Conservation (phyloP, 1,140 invertebrate genomes). For the Copidosoma floridanum region DNA sequence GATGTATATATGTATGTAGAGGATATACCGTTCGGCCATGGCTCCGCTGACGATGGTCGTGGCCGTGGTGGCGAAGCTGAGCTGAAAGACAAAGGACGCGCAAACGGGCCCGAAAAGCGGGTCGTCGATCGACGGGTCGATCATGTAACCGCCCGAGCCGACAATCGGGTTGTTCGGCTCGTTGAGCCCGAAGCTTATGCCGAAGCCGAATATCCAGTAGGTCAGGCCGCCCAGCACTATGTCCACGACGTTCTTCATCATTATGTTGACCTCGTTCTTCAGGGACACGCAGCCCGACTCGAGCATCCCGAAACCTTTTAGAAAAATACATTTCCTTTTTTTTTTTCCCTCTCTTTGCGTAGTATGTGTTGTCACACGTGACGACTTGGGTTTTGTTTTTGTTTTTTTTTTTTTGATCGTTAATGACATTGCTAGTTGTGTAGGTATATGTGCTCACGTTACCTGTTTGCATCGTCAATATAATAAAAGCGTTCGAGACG, state of each 20-base stretch:
- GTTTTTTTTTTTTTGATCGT: background rate
- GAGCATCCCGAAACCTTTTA: constrained; percentile 88
- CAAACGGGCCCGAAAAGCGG: constrained; percentile 74
- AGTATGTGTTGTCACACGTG: too few relatives aligned
- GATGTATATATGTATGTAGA: too few relatives aligned
- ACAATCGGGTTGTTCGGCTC: constrained; percentile 70
- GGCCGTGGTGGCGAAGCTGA: constrained; percentile 87
- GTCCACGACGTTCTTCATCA: constrained; percentile 95
- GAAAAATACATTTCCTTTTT: too few relatives aligned
- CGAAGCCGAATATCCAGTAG: constrained; percentile 94
- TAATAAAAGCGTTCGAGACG: constrained; percentile 89
- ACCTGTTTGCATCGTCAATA: constrained; percentile 97
- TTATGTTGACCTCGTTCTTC: constrained; percentile 96
- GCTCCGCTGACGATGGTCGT: constrained; percentile 88
- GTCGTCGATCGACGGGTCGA: constrained; percentile 68
- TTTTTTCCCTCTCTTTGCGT: too few relatives aligned
- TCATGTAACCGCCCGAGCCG: constrained; percentile 66
- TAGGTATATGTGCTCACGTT: too few relatives aligned
- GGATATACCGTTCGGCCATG: constrained; percentile 82
- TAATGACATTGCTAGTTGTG: constrained; percentile 14
- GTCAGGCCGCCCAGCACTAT: constrained; percentile 89
- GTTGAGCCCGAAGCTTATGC: constrained; percentile 81
- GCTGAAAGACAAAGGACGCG: constrained; percentile 81
- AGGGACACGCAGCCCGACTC: constrained; percentile 89
- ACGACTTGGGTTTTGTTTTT: too few relatives aligned